phyloP scores from a whole-genome alignment of 2,797 vertebrate genomes.

The Lophius americanus region DNA sequence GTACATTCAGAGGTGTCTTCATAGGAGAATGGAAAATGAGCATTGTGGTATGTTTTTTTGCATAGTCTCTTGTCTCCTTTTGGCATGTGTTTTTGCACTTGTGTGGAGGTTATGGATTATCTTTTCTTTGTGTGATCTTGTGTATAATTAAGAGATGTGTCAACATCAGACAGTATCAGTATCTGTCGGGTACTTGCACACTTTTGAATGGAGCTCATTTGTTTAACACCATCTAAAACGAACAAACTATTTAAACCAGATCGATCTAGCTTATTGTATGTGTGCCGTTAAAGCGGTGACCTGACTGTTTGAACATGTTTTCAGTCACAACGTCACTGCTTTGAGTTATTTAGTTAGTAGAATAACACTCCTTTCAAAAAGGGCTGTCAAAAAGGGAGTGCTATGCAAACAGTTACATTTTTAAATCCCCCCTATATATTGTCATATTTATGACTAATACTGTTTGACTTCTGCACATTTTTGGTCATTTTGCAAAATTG shows the following conservation, averaged over 20 bases:
- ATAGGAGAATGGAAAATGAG: constrained; percentile 35
- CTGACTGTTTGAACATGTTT: not conserved
- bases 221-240: not conserved
- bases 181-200: not conserved
- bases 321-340: not conserved
- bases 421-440: not conserved
- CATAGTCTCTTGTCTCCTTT: not conserved
- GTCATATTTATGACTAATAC: no score
- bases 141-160: not conserved
- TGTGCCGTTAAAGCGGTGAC: not conserved
- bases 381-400: not conserved
- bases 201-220: not conserved
- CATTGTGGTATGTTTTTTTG: constrained; percentile 25
- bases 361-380: not conserved
- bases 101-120: not conserved
- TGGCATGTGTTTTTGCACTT: not conserved
- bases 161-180: no score
- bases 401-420: not conserved
- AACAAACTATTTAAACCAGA: not conserved
- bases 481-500: no score
- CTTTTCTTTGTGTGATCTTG: not conserved
- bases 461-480: no score
- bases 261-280: not conserved
- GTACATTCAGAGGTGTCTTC: constrained; percentile 7
- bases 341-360: not conserved